Percentiles rank a stretch among this genome's conserved stretches.
These are phyloP conservation scores for Carabus problematicus DNA, from an alignment of 2,888 invertebrate species.

Conservation along the genomic window DNA sequence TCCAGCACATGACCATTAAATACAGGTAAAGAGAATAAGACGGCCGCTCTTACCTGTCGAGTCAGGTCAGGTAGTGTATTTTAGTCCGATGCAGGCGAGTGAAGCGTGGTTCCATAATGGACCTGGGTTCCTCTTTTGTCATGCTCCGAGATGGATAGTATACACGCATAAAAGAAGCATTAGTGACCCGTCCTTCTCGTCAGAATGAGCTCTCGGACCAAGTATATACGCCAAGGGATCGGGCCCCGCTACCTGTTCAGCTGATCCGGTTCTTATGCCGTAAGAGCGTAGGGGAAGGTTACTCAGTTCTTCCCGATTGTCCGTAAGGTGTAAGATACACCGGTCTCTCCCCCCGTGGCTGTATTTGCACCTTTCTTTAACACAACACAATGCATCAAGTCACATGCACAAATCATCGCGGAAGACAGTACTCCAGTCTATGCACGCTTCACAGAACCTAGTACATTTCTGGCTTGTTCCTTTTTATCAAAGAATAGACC, in stretches of 20 bases:
- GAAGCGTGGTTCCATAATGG: slow-evolving; percentile 41
- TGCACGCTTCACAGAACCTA: slow-evolving; percentile 28
- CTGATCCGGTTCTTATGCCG: slow-evolving; percentile 1
- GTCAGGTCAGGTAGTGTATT: slow-evolving; percentile 28
- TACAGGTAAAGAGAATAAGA: slow-evolving; percentile 5
- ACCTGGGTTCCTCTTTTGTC: slow-evolving; percentile 33
- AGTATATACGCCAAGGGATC: neutral
- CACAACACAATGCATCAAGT: slow-evolving; percentile 44
- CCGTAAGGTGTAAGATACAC: slow-evolving; percentile 39
- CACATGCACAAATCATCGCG: slow-evolving; percentile 46
- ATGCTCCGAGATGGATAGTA: slow-evolving; percentile 34
- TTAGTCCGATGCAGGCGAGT: slow-evolving; percentile 1
- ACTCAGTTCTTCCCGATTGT: slow-evolving; percentile 14
- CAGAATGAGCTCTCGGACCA: too few species aligned
- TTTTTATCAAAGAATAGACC: slow-evolving; percentile 24
- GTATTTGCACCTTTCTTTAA: slow-evolving; percentile 44
- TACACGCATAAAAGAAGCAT: slow-evolving; percentile 39
- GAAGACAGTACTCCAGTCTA: slow-evolving; percentile 31
- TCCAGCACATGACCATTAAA: slow-evolving; percentile 9
- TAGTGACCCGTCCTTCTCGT: slow-evolving; percentile 11
- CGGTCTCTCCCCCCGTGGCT: too few species aligned
- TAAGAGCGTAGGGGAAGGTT: neutral
- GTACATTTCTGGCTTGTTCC: slow-evolving; percentile 18
- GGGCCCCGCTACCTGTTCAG: slow-evolving; percentile 24
- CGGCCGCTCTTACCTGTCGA: slow-evolving; percentile 20